Evolutionary conservation across 2,797 vertebrate genomes (phyloP), one percentile per base, ranked within the genome.

Genomic region (Melanotaenia pygmaea): DNA sequence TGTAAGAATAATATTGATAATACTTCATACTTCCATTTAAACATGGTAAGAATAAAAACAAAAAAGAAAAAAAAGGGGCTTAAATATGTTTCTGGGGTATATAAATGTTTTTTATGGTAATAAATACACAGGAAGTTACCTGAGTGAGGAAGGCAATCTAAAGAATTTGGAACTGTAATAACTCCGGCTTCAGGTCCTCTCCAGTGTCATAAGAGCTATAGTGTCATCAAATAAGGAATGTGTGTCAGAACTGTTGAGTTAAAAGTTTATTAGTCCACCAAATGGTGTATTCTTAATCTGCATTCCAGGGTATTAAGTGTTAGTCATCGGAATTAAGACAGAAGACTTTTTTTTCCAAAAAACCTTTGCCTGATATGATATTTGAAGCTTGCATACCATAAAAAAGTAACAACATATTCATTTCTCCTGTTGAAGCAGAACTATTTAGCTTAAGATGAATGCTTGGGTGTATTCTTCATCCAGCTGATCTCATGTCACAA

Each of bases 141-240:
- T 94, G 79, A 37, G 50, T 63, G 61, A 68, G 59, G 79, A 40
- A 7, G 80, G 67, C 47, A 81, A 90, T 71, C 83, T 91, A 91
- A 74, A 88, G 68, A 84, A 66, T 89, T 89, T 90, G 86, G 91
- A 90, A 86, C 71, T 82, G 86, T 86, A 90, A 88, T 77, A 93
- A 90, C 70, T 86, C 88, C 68, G 79, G 77, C 88, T 85, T 92
- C 84, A 59, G 80, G 74, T 84, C 90, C 80, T 94, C 94, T 80
- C 86, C 79, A 72, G 94, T 95, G 88, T 91, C 76, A 91, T 95
- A 95, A 64, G 92, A 94, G 89, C 94, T 95, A 93, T 57, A 79
- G 67, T 84, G 84, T 85, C 81, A 89, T 85, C 86, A 93, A 72
- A 93, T 83, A 86, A 90, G 84, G 86, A 91, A 83, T 89, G 60